phyloP scores from a whole-genome alignment of 2,113 vertebrate genomes.

The Pteropus alecto region DNA sequence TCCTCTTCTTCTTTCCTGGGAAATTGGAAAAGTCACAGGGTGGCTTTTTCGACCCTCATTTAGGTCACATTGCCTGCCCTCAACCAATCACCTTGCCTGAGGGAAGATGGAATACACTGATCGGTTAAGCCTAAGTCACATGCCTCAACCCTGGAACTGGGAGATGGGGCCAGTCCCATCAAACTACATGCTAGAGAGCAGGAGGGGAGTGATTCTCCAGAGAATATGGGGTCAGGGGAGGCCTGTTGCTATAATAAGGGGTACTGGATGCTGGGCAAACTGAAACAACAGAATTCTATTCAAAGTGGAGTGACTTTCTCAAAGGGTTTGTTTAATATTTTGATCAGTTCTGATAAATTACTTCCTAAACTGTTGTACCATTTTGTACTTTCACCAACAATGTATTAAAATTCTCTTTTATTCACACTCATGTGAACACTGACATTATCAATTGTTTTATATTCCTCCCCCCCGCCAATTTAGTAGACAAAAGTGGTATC shows the following conservation, averaged over 20 bases:
- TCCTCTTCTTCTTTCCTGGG: not conserved
- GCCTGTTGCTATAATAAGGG: not conserved
- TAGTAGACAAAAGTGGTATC: not conserved
- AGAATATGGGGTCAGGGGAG: not conserved
- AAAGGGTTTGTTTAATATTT: not conserved
- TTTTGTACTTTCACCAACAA: not conserved
- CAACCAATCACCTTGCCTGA: not conserved
- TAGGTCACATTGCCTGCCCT: not conserved
- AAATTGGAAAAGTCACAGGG: not conserved
- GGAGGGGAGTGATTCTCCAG: not conserved
- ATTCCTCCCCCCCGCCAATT: not conserved
- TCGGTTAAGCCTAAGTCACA: not conserved
- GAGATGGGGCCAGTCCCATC: not conserved
- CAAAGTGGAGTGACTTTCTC: not conserved
- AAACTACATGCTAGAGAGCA: not conserved
- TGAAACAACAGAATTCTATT: not conserved
- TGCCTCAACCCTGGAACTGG: no score
- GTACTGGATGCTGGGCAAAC: not conserved
- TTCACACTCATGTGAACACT: not conserved
- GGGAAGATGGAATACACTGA: not conserved
- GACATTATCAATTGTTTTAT: not conserved
- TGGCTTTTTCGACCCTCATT: not conserved
- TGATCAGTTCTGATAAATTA: not conserved
- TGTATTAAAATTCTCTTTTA: not conserved
- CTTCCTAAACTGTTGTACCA: not conserved